These are phyloP conservation scores for Andricus quercusramuli DNA, from an alignment of 2,888 invertebrate genomes.

Conservation along the genomic window DNA sequence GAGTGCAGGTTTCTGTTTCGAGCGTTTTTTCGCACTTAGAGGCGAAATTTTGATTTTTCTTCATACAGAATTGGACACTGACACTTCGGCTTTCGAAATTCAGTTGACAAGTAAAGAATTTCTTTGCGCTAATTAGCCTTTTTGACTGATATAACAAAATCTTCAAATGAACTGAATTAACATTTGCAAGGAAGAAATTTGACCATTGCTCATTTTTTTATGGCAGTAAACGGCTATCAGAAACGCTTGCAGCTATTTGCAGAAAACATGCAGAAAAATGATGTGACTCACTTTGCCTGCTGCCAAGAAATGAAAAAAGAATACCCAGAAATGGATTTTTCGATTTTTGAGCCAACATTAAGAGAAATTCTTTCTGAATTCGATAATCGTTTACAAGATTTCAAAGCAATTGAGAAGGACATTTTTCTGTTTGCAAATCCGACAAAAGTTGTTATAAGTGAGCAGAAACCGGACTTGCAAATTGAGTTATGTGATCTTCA, in stretches of 20 bases:
- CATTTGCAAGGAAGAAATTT: conserved; percentile 4
- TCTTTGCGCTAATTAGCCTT: background rate
- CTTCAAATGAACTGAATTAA: background rate
- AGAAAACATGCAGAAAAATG: background rate
- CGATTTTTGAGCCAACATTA: background rate
- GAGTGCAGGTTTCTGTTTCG: conserved; percentile 41
- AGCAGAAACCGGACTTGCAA: conserved; percentile 2
- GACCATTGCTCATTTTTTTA: background rate
- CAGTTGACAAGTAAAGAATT: background rate
- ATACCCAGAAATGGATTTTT: background rate
- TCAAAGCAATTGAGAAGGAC: background rate
- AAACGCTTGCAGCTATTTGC: conserved; percentile 2
- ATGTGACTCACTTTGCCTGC: background rate
- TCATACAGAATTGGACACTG: conserved; percentile 1
- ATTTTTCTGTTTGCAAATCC: conserved; percentile 1
- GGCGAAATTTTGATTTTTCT: conserved; percentile 44
- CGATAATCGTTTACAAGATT: background rate
- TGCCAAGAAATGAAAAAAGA: background rate
- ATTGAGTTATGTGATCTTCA: conserved; percentile 1
- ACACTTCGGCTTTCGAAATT: background rate
- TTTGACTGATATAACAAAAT: background rate
- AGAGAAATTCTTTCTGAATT: background rate
- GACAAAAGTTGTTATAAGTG: background rate
- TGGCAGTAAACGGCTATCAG: background rate
- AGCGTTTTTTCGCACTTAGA: background rate